Evolutionary conservation across 1,140 invertebrate species (phyloP).

Genomic region (Plodia interpunctella): DNA sequence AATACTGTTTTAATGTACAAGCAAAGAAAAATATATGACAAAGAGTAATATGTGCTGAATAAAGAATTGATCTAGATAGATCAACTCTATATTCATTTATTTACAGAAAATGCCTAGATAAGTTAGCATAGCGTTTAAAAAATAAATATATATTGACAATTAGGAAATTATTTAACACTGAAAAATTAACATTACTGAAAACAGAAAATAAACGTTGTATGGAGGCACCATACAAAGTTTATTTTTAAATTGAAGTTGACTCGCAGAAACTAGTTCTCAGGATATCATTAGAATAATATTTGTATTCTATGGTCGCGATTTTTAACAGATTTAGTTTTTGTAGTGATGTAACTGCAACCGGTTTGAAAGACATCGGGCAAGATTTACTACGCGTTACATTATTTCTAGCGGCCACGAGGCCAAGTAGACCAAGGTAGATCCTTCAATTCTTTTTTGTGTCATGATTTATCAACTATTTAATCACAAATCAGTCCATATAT

Average conservation of each 20-base stretch:
- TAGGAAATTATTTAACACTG: too few species aligned
- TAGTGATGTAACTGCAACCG: constrained; percentile 3
- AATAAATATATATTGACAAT: too few species aligned
- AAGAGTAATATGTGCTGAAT: too few species aligned
- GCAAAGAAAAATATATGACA: too few species aligned
- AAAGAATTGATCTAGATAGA: too few species aligned
- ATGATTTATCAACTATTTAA: not conserved
- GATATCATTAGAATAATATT: not conserved
- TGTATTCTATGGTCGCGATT: not conserved
- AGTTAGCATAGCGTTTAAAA: too few species aligned
- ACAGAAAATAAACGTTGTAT: too few species aligned
- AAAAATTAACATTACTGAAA: too few species aligned
- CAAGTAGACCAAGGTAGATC: not conserved
- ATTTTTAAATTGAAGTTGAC: not conserved
- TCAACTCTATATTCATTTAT: too few species aligned
- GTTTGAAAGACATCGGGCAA: not conserved
- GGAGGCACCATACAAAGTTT: too few species aligned
- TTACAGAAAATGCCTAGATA: too few species aligned
- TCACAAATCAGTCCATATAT: not conserved
- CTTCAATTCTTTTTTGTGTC: not conserved
- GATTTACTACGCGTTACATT: constrained; percentile 1
- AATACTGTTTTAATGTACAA: too few species aligned
- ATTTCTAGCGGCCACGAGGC: not conserved
- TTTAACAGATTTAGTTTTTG: constrained; percentile 3
- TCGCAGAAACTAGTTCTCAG: not conserved